These are phyloP conservation scores for Stigmatopora argus DNA, from an alignment of 2,113 vertebrate species.

Conservation along the genomic window DNA sequence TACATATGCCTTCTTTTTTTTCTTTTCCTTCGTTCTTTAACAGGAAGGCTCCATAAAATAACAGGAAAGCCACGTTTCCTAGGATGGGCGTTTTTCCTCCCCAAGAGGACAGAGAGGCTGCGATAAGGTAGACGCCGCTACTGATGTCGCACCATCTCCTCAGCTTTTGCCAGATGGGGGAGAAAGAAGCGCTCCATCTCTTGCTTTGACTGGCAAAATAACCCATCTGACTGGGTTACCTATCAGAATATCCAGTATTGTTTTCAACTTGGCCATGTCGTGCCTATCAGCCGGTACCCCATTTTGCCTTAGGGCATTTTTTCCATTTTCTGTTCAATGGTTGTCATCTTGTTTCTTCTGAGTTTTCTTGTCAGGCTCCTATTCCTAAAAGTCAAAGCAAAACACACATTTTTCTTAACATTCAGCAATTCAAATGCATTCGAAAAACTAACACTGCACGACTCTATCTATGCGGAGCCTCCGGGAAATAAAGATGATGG, in stretches of 20 bases:
- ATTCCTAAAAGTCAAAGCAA: too few relatives aligned
- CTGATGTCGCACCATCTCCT: slow-evolving; percentile 30
- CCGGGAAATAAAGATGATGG: not conserved
- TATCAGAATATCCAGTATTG: too few relatives aligned
- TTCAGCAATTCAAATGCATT: too few relatives aligned
- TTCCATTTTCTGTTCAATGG: too few relatives aligned
- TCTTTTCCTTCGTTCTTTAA: slow-evolving; percentile 35
- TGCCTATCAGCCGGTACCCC: too few relatives aligned
- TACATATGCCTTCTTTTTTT: slow-evolving; percentile 63
- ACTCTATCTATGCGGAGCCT: too few relatives aligned
- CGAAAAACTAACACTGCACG: not conserved
- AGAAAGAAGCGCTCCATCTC: slow-evolving; percentile 12
- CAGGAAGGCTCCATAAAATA: slow-evolving; percentile 70
- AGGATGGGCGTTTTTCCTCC: slow-evolving; percentile 64
- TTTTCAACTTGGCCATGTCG: too few relatives aligned
- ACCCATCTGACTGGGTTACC: not conserved
- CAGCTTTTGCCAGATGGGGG: slow-evolving; percentile 4
- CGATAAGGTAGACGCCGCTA: slow-evolving; percentile 51
- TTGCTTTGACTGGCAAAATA: not conserved
- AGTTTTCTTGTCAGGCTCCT: too few relatives aligned
- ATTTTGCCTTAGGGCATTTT: too few relatives aligned
- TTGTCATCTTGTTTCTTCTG: too few relatives aligned
- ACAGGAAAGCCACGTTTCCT: slow-evolving; percentile 75
- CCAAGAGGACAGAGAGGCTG: slow-evolving; percentile 51
- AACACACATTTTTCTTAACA: too few relatives aligned